Percentiles rank a stretch among this genome's conserved stretches.
Conservation (phyloP, 2,888 invertebrate species). For the Agelastica alni region DNA sequence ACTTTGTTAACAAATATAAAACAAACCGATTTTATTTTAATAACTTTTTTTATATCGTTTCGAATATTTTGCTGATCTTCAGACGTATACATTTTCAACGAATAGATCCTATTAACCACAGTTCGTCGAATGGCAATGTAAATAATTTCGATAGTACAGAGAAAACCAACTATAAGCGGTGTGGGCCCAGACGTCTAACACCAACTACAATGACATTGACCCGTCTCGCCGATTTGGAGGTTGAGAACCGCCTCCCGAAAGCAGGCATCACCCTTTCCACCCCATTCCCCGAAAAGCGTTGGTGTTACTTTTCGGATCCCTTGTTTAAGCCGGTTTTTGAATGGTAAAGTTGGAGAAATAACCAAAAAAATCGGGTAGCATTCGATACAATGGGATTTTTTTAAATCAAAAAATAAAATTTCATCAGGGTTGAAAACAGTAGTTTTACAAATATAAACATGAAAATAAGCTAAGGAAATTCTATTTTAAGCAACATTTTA, state of each 20-base stretch:
- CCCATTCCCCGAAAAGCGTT: constrained; percentile 8
- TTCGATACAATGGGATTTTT: too few relatives aligned
- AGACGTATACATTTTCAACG: neutral
- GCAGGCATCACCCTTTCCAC: neutral
- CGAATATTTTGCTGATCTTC: too few relatives aligned
- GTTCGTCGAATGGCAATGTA: constrained; percentile 1
- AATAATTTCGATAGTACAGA: constrained; percentile 6
- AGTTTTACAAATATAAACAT: too few relatives aligned
- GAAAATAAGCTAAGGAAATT: too few relatives aligned
- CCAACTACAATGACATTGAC: constrained; percentile 41
- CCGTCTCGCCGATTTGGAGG: constrained; percentile 27
- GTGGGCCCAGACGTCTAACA: constrained; percentile 40
- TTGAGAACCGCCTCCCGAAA: constrained; percentile 13
- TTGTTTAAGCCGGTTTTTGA: constrained; percentile 1
- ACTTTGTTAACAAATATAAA: too few relatives aligned
- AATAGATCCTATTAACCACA: neutral
- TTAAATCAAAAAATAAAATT: too few relatives aligned
- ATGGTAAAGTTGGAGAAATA: too few relatives aligned
- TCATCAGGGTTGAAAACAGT: too few relatives aligned
- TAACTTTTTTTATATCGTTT: neutral
- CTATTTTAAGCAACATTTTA: too few relatives aligned
- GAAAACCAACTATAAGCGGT: constrained; percentile 25
- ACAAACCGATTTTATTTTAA: too few relatives aligned
- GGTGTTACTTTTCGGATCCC: constrained; percentile 7
- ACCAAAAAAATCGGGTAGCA: too few relatives aligned